Base-by-base conservation (phyloP, 64 coral and sea anemone species). In the Pachyseris speciosa region DNA sequence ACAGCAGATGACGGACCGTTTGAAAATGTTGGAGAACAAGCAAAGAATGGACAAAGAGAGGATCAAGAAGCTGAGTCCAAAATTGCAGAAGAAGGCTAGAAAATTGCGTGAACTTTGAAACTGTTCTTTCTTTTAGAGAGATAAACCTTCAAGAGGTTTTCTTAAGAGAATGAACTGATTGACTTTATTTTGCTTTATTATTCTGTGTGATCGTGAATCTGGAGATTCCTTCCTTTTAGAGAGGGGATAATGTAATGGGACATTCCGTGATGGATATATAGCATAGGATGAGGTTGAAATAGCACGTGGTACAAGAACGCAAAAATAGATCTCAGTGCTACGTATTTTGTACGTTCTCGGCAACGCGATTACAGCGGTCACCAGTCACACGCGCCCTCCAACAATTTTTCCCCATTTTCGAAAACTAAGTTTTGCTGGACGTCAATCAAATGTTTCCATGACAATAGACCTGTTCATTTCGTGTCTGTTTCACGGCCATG, bases 21-120 rank as follows among this genome's bases (percentile, higher is more conserved):
- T 72, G 15, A 40, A 72, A 37, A 72, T 69, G 29, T 34, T 69
- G 29, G 30, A 69, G 29, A 31, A 68, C 29, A 68, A 68, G 16
- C 65, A 37, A 12, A 69, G 7, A 13, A 6, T 32, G 68, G 37
- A 72, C 37, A 72, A 41, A n/a, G 37, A 72, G 37, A 34, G 37
- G 68, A 72, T 72, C 33, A 42, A 72, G 68, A 72, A 24, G 33
- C 68, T 71, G 68, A 71, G 34, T 5, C 68, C 68, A 41, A 72
- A 72, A 72, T 22, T 72, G 37, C 20, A 41, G 68, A 72, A 72
- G 20, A 72, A 72, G 38, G 37, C 37, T 42, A 40, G 37, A 72
- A 9, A 13, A 41, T 41, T 72, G 20, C 16, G 17, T n/a, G 68
- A 24, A 38, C 68, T 36, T 41, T 72, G 68, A 72, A 11, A 22